Conservation (phyloP, 53 echinoderm and acorn worm species). For the Astropecten irregularis region DNA sequence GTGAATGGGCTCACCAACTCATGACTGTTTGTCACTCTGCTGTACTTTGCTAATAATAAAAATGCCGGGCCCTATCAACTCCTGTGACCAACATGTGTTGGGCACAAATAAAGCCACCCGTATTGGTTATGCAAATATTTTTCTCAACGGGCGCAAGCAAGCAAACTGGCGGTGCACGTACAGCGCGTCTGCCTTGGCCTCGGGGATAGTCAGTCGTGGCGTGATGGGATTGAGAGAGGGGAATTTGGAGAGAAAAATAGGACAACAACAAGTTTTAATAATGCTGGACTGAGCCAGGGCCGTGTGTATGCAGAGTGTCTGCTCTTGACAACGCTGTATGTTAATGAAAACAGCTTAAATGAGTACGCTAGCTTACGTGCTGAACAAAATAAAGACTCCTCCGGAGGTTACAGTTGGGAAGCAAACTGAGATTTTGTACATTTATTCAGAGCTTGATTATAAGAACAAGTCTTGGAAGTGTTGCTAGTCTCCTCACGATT, state of each 20-base stretch:
- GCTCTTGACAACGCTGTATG: neutral
- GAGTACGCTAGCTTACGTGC: too few relatives aligned
- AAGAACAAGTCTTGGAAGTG: too few relatives aligned
- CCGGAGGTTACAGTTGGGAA: too few relatives aligned
- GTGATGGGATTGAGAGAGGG: neutral
- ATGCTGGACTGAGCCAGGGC: constrained; percentile 4
- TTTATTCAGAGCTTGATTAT: too few relatives aligned
- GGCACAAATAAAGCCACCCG: constrained; percentile 34
- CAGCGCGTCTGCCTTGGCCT: neutral
- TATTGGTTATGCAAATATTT: constrained; percentile 49
- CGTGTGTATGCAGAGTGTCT: neutral
- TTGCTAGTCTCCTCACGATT: too few relatives aligned
- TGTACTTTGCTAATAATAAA: constrained; percentile 51
- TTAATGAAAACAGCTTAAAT: neutral
- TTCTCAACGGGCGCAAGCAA: constrained; percentile 45
- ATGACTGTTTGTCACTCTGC: neutral
- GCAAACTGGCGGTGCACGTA: too few relatives aligned
- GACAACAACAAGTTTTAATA: constrained; percentile 38
- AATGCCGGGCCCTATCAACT: constrained; percentile 7
- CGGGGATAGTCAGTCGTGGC: constrained; percentile 5
- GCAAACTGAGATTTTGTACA: too few relatives aligned
- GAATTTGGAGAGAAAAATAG: neutral
- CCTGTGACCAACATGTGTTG: constrained; percentile 45
- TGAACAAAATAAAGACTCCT: too few relatives aligned
- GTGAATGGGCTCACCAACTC: too few relatives aligned